Base-by-base conservation (phyloP, 2,113 vertebrate species). In the Brienomyrus longianalis region DNA sequence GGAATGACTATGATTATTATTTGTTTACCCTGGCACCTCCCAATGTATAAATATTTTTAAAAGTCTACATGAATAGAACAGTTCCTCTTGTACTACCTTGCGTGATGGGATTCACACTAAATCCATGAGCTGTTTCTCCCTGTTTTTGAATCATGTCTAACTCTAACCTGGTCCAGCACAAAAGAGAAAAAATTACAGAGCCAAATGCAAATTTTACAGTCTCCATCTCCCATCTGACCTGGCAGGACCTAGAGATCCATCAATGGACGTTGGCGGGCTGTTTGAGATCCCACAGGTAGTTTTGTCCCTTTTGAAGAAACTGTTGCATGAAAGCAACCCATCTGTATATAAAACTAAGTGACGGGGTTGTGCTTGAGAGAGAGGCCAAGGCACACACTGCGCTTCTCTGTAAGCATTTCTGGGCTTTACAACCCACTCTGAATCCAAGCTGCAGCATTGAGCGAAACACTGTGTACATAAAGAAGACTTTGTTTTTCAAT, bases 101-200 rank as follows among this genome's bases (percentile, higher is more conserved):
- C 90, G 93, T 93, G 91, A 94, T 92, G 92, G 93, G 92, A 94
- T 93, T 94, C 93, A 92, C 91, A 93, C 89, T 91, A 92, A 93
- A 93, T 91, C 88, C 91, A 92, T 31, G 87, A 91, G 89, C 90
- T 8, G 54, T 47, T 91, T 51, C 89, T 89, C 48, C 56, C 48
- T 0, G 92, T 91, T 91, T 93, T 92, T 96, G 92, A 96, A 95
- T 95, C 94, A 95, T 95, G 94, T 95, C 93, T 95, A 92, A 91
- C 86, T 91, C 93, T 92, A 91, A 92, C 93, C 92, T 93, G 93
- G 91, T 88, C 90, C 92, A 91, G 94, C 92, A 92, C 39, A 91
- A 91, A 93, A 90, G 80, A 87, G 66, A 88, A 93, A 91, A 91
- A 92, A 93, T 92, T 89, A 92, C 92, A 91, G 91, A 93, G 88